phyloP scores from a whole-genome alignment of 2,113 vertebrate species.

The Laticauda laticaudata region DNA sequence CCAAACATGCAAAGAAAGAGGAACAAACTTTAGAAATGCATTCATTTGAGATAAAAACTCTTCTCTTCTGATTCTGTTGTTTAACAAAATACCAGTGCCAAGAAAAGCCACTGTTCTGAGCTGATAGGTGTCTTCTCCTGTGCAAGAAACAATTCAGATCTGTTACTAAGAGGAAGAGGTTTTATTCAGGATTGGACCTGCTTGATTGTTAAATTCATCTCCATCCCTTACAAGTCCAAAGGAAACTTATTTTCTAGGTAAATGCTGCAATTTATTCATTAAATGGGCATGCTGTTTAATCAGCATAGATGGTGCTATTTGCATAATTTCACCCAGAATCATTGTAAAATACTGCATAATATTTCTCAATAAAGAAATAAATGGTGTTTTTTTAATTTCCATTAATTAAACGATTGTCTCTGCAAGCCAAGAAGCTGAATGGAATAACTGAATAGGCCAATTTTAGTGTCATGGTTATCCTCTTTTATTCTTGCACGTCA shows the following conservation, averaged over 20 bases:
- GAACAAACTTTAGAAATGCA: not conserved
- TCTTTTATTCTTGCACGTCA: not conserved
- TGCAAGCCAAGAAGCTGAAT: not conserved
- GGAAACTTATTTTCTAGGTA: not conserved
- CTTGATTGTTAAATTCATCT: not conserved
- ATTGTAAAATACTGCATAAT: not conserved
- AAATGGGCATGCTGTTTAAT: not conserved
- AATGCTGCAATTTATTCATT: not conserved
- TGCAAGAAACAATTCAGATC: not conserved
- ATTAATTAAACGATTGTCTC: not conserved
- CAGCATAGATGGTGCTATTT: not conserved
- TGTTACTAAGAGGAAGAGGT: not conserved
- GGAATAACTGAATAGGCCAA: not conserved
- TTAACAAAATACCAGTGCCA: not conserved
- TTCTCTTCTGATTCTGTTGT: not conserved
- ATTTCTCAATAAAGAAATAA: not conserved
- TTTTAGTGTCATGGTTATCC: not conserved
- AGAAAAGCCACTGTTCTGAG: not conserved
- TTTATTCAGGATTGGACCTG: not conserved
- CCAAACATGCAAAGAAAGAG: not conserved
- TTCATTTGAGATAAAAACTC: not conserved
- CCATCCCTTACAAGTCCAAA: not conserved
- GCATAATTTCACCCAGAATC: not conserved
- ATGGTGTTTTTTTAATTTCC: not conserved
- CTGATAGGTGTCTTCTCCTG: not conserved